phyloP scores from a whole-genome alignment of 2,113 vertebrate genomes.

The Psittacara wagleri region DNA sequence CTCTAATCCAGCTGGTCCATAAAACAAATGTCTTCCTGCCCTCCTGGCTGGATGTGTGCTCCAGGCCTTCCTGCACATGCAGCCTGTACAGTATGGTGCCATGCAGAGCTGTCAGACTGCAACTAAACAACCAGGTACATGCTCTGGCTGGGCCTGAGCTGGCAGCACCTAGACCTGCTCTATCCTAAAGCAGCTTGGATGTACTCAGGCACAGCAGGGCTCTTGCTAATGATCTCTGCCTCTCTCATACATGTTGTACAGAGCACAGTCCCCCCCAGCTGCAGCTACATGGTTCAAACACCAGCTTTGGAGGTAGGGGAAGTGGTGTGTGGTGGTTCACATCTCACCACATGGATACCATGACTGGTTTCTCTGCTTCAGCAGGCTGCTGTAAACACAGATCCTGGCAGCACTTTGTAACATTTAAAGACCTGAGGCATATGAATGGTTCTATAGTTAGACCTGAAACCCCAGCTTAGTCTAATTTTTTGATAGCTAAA shows the following conservation, averaged over 20 bases:
- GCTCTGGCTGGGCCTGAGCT: neutral
- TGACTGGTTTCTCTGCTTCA: neutral
- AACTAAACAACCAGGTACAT: rapidly evolving
- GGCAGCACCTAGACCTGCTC: neutral
- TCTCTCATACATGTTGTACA: rapidly evolving
- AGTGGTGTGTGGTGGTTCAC: neutral
- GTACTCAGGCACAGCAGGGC: neutral
- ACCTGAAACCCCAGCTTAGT: neutral
- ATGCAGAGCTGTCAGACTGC: rapidly evolving
- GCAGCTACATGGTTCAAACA: rapidly evolving
- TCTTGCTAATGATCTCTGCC: neutral
- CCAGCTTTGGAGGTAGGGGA: neutral
- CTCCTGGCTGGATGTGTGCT: neutral
- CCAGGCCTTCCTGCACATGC: rapidly evolving
- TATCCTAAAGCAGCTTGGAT: neutral
- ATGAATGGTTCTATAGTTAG: neutral
- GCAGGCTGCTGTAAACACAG: too few relatives aligned
- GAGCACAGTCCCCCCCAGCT: neutral
- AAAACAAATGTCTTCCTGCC: neutral
- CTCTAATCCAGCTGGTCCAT: neutral
- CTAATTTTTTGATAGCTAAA: neutral
- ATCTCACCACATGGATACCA: rapidly evolving
- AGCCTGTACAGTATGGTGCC: rapidly evolving
- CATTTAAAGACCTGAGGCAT: neutral
- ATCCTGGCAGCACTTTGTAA: neutral